Conservation (phyloP, 30 jellyfish, hydroid and myxozoan species). For the Aurelia coerulea region DNA sequence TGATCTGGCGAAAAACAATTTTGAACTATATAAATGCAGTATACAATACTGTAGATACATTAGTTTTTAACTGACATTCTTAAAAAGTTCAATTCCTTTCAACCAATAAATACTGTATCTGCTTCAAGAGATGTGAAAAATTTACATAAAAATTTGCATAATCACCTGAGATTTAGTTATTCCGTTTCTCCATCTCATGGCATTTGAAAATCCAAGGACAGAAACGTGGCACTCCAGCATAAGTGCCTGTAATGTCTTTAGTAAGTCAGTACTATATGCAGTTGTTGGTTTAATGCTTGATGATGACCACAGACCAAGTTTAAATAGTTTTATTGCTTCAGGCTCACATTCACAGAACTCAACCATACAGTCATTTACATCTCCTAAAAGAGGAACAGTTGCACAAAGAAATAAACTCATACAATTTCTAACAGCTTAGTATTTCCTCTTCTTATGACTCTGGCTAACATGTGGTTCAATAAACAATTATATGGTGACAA, state of each 20-base stretch:
- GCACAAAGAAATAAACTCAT: not conserved
- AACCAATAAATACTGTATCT: too few species aligned
- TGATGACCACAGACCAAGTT: slow-evolving; percentile 9
- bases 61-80: too few species aligned
- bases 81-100: too few species aligned
- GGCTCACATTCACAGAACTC: slow-evolving; percentile 14
- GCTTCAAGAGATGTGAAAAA: too few species aligned
- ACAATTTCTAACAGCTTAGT: too few species aligned
- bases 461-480: too few species aligned
- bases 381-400: slow-evolving; percentile 4
- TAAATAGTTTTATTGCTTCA: slow-evolving; percentile 16
- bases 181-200: slow-evolving; percentile 34
- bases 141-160: too few species aligned
- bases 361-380: not conserved
- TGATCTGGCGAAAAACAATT: too few species aligned
- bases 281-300: slow-evolving; percentile 28
- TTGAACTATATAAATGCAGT: too few species aligned
- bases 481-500: too few species aligned
- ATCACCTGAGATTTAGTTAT: slow-evolving; percentile 8
- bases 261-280: slow-evolving; percentile 3
- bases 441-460: too few species aligned
- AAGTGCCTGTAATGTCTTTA: slow-evolving; percentile 2
- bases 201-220: slow-evolving; percentile 4
- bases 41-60: too few species aligned
- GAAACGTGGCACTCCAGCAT: slow-evolving; percentile 27